Evolutionary conservation across 2,113 vertebrate genomes (phyloP).

Genomic region (Hippocampus mohnikei): DNA sequence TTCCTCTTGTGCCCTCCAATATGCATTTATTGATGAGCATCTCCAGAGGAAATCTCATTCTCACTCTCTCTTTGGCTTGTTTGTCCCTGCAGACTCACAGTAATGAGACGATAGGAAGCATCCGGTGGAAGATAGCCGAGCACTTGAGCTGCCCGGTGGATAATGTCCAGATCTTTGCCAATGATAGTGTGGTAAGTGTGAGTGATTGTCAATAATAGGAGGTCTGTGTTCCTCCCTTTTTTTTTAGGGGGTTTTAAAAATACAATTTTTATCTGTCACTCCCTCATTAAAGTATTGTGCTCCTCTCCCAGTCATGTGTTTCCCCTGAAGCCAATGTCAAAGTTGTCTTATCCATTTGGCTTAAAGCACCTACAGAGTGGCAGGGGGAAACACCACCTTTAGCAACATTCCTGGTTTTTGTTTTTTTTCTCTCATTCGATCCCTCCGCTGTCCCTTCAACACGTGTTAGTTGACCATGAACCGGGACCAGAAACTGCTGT

Average conservation of each 20-base stretch:
- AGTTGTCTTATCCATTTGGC: slow-evolving; percentile 3
- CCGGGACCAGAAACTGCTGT: slow-evolving; percentile 96
- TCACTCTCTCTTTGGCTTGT: slow-evolving; percentile 31
- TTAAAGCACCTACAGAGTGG: background rate
- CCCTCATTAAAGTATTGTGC: slow-evolving; percentile 19
- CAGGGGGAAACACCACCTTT: slow-evolving; percentile 28
- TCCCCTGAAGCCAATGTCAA: slow-evolving; percentile 24
- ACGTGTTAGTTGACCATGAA: slow-evolving; percentile 87
- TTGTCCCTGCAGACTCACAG: slow-evolving; percentile 84
- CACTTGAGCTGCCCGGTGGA: slow-evolving; percentile 94
- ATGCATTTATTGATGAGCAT: background rate
- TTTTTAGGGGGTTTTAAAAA: background rate
- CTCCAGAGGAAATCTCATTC: background rate
- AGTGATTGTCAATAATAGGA: background rate
- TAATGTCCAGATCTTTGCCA: slow-evolving; percentile 98
- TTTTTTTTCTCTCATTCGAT: slow-evolving; percentile 8
- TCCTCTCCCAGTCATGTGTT: slow-evolving; percentile 16
- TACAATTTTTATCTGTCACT: slow-evolving; percentile 6
- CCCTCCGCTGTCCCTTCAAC: slow-evolving; percentile 9
- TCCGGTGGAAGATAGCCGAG: slow-evolving; percentile 97
- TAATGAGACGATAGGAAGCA: slow-evolving; percentile 94
- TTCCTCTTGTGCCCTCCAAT: background rate
- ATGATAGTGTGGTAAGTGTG: slow-evolving; percentile 90
- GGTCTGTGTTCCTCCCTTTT: background rate
- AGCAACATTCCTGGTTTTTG: slow-evolving; percentile 8